Conservation (phyloP, 2,888 invertebrate species). For the Aphidius colemani region DNA sequence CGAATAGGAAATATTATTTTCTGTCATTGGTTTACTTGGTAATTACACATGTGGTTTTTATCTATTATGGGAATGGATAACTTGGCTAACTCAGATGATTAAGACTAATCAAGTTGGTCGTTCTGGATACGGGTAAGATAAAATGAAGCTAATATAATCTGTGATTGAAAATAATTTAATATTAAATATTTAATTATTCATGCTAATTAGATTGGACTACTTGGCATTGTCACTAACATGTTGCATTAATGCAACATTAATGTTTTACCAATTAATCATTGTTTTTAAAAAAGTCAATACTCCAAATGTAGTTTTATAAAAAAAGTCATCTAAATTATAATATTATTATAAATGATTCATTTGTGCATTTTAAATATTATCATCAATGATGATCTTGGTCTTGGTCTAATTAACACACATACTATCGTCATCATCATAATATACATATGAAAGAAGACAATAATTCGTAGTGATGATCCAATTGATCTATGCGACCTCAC, state of each 20-base stretch:
- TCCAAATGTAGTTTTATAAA: too few species aligned
- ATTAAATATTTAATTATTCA: background rate
- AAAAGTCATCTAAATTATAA: too few species aligned
- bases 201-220: background rate
- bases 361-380: too few species aligned
- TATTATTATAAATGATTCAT: too few species aligned
- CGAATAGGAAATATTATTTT: slow-evolving; percentile 39
- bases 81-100: slow-evolving; percentile 37
- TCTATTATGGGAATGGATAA: slow-evolving; percentile 38
- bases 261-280: background rate
- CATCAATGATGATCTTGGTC: too few species aligned
- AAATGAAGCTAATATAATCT: background rate
- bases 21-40: slow-evolving; percentile 34
- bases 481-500: slow-evolving; percentile 25
- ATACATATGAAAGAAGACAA: slow-evolving; percentile 3
- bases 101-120: slow-evolving; percentile 3
- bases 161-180: background rate
- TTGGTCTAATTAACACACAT: too few species aligned
- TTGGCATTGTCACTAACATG: background rate
- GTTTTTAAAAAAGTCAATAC: too few species aligned
- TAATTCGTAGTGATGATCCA: slow-evolving; percentile 21
- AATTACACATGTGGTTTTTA: slow-evolving; percentile 38
- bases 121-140: slow-evolving; percentile 33
- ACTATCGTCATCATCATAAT: too few species aligned
- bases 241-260: background rate